Base-by-base conservation (phyloP, 2,113 vertebrate species). In the Thymallus thymallus region DNA sequence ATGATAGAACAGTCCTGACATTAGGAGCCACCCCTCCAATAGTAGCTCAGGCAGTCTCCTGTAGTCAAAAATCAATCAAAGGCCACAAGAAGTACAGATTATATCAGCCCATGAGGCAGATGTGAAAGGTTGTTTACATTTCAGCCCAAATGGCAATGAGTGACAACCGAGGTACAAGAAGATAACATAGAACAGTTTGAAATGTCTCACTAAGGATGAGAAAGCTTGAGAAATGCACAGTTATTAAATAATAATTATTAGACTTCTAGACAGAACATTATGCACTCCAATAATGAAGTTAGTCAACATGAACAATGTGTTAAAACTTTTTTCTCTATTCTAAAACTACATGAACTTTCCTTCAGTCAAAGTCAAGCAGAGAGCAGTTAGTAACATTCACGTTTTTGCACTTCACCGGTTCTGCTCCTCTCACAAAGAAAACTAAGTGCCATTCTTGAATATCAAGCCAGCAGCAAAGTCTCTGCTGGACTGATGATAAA, bases 111-210 rank as follows among this genome's bases (percentile, higher is more conserved):
- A 41, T 41, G 35, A 41, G 35, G 35, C 35, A 41, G 35, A 41
- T 41, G 35, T 41, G 35, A 41, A 41, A 41, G 35, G 9, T 41
- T 41, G 35, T 41, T 10, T 41, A 78, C 72, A 68, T 20, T 32
- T 80, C 35, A 64, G 61, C 74, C 41, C 30, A 58, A 75, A 72
- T 84, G 84, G 80, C 84, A 81, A 69, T 69, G 48, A 20, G 65
- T 71, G 77, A 69, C 46, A 41, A 75, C 30, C 73, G 77, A 81
- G 76, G 75, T 84, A 77, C 26, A 6, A 71, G 7, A 58, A 48
- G 73, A 58, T 78, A 29, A 76, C 18, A 46, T 16, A 74, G 78
- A 46, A 67, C n/a, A 69, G 71, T 2, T 73, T 13, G 10, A 7
- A 56, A 46, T 71, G 62, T 16, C 16, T 77, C 58, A 80, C 64